Conservation (phyloP, 2,888 invertebrate species). For the Eremobia ochroleuca region DNA sequence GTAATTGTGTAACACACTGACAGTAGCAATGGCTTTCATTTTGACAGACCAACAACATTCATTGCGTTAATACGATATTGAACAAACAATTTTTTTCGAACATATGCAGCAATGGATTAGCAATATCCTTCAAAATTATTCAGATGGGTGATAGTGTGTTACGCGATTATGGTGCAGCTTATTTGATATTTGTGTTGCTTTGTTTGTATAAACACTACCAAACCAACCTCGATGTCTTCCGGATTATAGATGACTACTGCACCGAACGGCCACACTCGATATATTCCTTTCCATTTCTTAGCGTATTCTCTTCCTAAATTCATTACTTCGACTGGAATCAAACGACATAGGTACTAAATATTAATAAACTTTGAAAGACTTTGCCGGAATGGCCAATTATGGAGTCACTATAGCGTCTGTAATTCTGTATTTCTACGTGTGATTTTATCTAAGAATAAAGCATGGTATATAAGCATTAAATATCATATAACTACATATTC, state of each 20-base stretch:
- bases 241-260: conserved; percentile 68
- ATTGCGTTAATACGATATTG: no score
- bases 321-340: conserved; percentile 74
- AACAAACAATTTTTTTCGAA: no score
- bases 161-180: not conserved
- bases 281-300: conserved; percentile 74
- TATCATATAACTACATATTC: no score
- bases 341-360: not conserved
- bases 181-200: not conserved
- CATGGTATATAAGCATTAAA: no score
- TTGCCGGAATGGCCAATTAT: not conserved
- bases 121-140: no score
- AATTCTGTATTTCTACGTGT: not conserved
- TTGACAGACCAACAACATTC: no score
- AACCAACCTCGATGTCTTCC: conserved; percentile 69
- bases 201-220: not conserved
- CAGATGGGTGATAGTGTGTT: not conserved
- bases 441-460: no score
- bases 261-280: conserved; percentile 72
- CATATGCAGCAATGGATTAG: no score
- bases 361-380: not conserved
- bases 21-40: no score
- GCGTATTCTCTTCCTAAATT: conserved; percentile 70
- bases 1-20: no score
- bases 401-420: not conserved